These are phyloP conservation scores for Ophion obscuratus DNA, from an alignment of 2,888 invertebrate genomes.

Conservation along the genomic window DNA sequence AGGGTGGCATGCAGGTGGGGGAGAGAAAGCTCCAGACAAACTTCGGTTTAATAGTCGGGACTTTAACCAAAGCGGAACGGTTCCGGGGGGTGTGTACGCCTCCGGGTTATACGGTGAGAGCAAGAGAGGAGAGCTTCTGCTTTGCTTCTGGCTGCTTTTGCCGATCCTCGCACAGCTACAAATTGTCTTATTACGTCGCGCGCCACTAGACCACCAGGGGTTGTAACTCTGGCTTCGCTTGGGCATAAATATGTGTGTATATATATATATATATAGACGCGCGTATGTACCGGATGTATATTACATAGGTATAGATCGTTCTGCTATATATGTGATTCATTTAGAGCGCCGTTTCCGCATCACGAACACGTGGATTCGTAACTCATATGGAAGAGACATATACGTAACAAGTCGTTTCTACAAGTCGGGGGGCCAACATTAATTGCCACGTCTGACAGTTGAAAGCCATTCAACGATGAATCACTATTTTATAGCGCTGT, in stretches of 20 bases:
- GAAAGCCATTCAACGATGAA: conserved; percentile 41
- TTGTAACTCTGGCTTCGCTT: conserved; percentile 55
- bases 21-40: conserved; percentile 60
- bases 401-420: conserved; percentile 21
- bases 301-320: conserved; percentile 12
- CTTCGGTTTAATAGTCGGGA: conserved; percentile 68
- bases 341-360: conserved; percentile 54
- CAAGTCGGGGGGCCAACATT: conserved; percentile 36
- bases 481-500: conserved; percentile 25
- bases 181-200: conserved; percentile 69
- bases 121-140: conserved; percentile 49
- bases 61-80: conserved; percentile 64
- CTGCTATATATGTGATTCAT: conserved; percentile 49
- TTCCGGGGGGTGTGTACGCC: conserved; percentile 56
- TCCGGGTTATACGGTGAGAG: conserved; percentile 39
- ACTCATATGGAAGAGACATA: conserved; percentile 44
- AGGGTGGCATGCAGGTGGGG: conserved; percentile 27
- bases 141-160: conserved; percentile 56
- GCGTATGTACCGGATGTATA: neutral
- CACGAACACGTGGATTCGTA: conserved; percentile 54
- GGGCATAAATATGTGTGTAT: neutral
- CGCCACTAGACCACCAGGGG: conserved; percentile 47
- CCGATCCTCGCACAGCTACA: conserved; percentile 66
- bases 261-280: neutral
- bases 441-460: conserved; percentile 54